A percentile compares a stretch with the other conserved stretches of the same genome.
phyloP scores from a whole-genome alignment of 2,888 invertebrate genomes.

The Zygaena filipendulae region DNA sequence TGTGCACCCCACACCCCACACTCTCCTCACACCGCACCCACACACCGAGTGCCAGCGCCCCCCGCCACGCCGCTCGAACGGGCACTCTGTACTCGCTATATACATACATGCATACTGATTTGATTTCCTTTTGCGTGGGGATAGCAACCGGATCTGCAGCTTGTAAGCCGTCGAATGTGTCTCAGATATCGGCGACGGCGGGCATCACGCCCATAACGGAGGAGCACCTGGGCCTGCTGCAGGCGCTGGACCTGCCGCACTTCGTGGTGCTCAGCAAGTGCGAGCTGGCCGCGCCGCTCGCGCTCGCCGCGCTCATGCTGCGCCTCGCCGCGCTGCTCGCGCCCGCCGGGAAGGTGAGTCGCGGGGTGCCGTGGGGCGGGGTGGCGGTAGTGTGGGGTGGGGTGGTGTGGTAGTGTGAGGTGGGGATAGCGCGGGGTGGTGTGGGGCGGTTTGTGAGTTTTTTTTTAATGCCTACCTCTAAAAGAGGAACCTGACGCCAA shows the following conservation, averaged over 20 bases:
- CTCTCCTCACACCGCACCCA: background rate
- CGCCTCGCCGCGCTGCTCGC: slow-evolving; percentile 25
- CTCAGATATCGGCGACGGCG: slow-evolving; percentile 81
- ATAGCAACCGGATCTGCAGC: too few relatives aligned
- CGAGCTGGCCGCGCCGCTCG: slow-evolving; percentile 83
- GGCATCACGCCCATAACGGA: slow-evolving; percentile 86
- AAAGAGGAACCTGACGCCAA: too few relatives aligned
- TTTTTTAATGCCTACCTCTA: too few relatives aligned
- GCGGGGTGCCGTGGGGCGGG: too few relatives aligned
- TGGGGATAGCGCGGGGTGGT: too few relatives aligned
- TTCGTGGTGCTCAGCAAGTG: slow-evolving; percentile 95
- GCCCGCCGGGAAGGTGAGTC: slow-evolving; percentile 28
- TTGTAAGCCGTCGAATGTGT: too few relatives aligned
- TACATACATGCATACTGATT: too few relatives aligned
- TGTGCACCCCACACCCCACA: background rate
- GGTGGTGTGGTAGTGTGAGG: too few relatives aligned
- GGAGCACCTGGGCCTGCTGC: slow-evolving; percentile 89
- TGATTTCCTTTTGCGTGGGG: too few relatives aligned
- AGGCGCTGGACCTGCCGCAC: slow-evolving; percentile 87
- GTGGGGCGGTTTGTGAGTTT: too few relatives aligned
- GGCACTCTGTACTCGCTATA: too few relatives aligned
- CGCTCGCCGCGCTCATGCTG: slow-evolving; percentile 72
- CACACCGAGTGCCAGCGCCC: background rate
- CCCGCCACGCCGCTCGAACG: background rate
- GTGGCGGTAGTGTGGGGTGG: too few relatives aligned